A percentile compares a stretch with the other conserved stretches of the same genome.
Conservation (phyloP, 2,888 invertebrate species). For the Mechanitis messenoides region DNA sequence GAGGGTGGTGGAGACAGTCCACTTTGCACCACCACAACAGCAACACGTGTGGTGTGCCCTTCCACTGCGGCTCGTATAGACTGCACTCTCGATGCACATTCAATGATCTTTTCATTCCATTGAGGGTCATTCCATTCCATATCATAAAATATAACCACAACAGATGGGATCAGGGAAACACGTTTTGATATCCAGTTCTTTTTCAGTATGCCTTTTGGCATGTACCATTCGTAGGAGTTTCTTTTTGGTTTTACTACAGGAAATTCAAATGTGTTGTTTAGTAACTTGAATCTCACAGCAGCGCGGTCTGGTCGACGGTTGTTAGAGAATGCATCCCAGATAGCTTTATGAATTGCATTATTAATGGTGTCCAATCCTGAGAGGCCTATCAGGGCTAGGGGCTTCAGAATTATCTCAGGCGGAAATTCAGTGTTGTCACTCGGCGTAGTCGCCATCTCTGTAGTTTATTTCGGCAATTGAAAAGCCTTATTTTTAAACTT, state of each 20-base stretch:
- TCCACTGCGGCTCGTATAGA: constrained; percentile 85
- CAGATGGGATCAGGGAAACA: constrained; percentile 90
- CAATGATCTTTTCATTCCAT: constrained; percentile 96
- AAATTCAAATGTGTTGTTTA: constrained; percentile 90
- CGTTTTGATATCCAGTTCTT: constrained; percentile 97
- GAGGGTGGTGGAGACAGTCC: constrained; percentile 85
- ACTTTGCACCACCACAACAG: constrained; percentile 93
- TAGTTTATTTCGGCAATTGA: constrained; percentile 15
- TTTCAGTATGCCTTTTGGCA: constrained; percentile 95
- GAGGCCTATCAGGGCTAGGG: constrained; percentile 90
- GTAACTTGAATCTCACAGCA: constrained; percentile 88
- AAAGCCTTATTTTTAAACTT: constrained; percentile 10
- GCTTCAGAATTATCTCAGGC: constrained; percentile 87
- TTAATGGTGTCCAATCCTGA: constrained; percentile 90
- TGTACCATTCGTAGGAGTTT: constrained; percentile 95
- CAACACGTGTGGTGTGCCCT: constrained; percentile 84
- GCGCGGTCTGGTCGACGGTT: constrained; percentile 88
- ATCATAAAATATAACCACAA: constrained; percentile 96
- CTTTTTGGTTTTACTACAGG: constrained; percentile 91
- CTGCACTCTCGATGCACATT: constrained; percentile 93
- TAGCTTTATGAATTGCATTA: constrained; percentile 91
- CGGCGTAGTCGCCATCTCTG: constrained; percentile 72
- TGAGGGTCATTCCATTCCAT: constrained; percentile 97
- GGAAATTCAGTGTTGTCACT: constrained; percentile 84
- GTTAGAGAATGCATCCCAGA: constrained; percentile 95